Evolutionary conservation across 2,888 invertebrate species (phyloP), one percentile per base, ranked within the genome.

Genomic region (Exephanes ischioxanthus): DNA sequence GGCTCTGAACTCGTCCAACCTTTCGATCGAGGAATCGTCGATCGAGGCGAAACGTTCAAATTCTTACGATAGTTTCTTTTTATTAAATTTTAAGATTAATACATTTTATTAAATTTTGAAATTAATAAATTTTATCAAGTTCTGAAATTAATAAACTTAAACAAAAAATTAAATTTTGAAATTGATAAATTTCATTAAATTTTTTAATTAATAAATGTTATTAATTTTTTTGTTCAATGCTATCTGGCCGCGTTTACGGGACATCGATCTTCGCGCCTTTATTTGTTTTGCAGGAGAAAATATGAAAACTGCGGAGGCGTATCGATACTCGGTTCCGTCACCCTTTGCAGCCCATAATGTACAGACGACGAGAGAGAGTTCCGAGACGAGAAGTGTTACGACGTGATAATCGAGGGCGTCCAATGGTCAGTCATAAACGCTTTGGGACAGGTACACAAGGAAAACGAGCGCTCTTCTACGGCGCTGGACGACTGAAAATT

Each of bases 401-500:
- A 82, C 75, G 53, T 77, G 73, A 81, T 85, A 79, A 85, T 76
- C 67, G 78, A 76, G 76, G 76, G 48, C 58, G 67, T 55, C 53
- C 55, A 67, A 63, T 79, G 79, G 70, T 75, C 63, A 51, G 63
- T 67, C 5, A 48, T 78, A 67, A 48, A 61, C 61, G 71, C 73
- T 58, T 75, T 66, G 78, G 53, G 53, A 37, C 66, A 80, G 48
- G 53, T 45, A 67, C 19, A 63, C 66, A 51, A 61, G 71, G 71
- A 83, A 72, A 53, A 45, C 41, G 53, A 14, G 77, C n/a, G 55
- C 26, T 4, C 22, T 51, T 55, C 53, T 55, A 76, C 14, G 6
- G 75, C 78, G 58, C 37, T 75, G 79, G 72, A 83, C 78, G 72
- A 80, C 79, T 67, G 61, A 16, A 70, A 68, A 88, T 88, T 86